These are phyloP conservation scores for Gadus chalcogrammus DNA, from an alignment of 2,113 vertebrate species.

Conservation along the genomic window DNA sequence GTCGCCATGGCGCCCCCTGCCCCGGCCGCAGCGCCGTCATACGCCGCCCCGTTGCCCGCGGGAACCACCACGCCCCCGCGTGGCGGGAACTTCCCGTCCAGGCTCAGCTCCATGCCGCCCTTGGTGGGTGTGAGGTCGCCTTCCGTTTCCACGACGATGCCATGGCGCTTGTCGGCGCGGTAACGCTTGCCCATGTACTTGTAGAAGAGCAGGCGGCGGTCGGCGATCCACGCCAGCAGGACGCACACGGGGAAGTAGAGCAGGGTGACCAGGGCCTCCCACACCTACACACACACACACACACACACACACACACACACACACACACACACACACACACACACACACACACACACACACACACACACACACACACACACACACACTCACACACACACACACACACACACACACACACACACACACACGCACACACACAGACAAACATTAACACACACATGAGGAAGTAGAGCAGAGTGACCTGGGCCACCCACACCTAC, in stretches of 20 bases:
- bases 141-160: constrained; percentile 91
- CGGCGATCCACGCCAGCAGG: constrained; percentile 91
- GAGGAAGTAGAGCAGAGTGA: no score
- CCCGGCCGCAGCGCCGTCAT: constrained; percentile 21
- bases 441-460: background rate
- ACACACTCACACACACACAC: constrained; percentile 13
- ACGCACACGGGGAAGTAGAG: constrained; percentile 92
- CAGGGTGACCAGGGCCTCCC: constrained; percentile 92
- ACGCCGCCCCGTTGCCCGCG: constrained; percentile 47
- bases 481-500: background rate
- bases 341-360: constrained; percentile 11
- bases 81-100: constrained; percentile 76
- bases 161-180: constrained; percentile 88
- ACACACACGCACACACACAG: constrained; percentile 5
- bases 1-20: constrained; percentile 23
- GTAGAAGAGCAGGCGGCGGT: constrained; percentile 94
- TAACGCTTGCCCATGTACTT: constrained; percentile 96
- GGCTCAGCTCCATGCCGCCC: constrained; percentile 75
- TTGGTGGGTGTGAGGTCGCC: constrained; percentile 82
- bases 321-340: background rate
- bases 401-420: background rate
- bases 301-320: constrained; percentile 24
- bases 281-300: constrained; percentile 66
- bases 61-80: constrained; percentile 48
- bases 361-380: constrained; percentile 14